phyloP scores from a whole-genome alignment of 2,113 vertebrate genomes.

The Ornithorhynchus anatinus region DNA sequence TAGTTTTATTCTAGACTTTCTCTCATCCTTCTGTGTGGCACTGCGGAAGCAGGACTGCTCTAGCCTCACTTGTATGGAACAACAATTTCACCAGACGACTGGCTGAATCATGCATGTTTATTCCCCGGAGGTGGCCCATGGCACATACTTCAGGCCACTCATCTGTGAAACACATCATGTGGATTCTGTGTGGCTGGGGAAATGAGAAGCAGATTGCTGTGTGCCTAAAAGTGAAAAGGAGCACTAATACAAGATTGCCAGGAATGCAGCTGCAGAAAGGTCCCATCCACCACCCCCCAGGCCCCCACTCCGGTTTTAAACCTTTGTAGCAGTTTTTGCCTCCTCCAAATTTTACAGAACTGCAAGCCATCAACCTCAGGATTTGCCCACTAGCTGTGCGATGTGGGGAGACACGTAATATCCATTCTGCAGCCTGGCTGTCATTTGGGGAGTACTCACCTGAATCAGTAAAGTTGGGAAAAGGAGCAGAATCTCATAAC shows the following conservation, averaged over 20 bases:
- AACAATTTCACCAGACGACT: neutral
- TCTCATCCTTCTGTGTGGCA: neutral
- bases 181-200: neutral
- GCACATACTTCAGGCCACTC: neutral
- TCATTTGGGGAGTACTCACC: too few species aligned
- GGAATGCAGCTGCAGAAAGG: neutral
- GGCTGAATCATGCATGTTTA: neutral
- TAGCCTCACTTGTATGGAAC: neutral
- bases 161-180: neutral
- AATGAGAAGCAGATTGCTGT: neutral
- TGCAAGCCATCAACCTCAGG: neutral
- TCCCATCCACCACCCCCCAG: too few species aligned
- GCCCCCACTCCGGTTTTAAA: neutral
- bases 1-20: slow-evolving; percentile 8
- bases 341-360: neutral
- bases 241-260: neutral
- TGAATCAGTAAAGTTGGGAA: too few species aligned
- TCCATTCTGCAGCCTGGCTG: neutral
- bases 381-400: neutral
- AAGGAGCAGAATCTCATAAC: too few species aligned
- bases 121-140: neutral
- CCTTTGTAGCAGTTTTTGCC: slow-evolving; percentile 4
- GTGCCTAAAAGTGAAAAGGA: neutral
- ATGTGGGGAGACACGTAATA: neutral
- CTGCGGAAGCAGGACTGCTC: slow-evolving; percentile 15